Evolutionary conservation across 2,113 vertebrate species (phyloP), one percentile per base, ranked within the genome.

Genomic region (Hirundichthys speculiger): DNA sequence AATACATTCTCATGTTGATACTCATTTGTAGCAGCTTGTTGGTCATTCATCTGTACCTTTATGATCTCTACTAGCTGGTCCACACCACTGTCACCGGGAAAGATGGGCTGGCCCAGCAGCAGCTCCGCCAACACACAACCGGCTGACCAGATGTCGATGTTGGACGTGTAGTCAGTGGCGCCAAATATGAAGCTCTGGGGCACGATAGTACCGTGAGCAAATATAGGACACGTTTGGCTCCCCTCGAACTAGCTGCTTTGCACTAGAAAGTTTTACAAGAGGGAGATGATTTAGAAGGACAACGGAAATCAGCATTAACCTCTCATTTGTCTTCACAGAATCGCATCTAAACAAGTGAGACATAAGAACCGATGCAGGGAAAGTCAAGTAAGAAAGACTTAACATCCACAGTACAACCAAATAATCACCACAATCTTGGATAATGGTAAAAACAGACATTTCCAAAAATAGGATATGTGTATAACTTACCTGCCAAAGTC

Each of bases 171-270:
- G 88, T 97, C 95, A 0, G 96, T 97, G 89, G 95, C 96, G 79
- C 96, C 95, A 13, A 96, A 96, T 89, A 97, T 96, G 83, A n/a
- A 97, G 95, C 90, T 97, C 96, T 0, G 96, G 96, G 59, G 96
- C 96, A 15, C 96, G 94, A 87, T 97, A 96, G 87, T 96, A 97
- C 82, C 95, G 94, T n/a, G 96, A 97, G 79, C 95, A 96, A 90
- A 97, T 96, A 88, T 96, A 96, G 72, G 95, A 97, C 63, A 97
- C 95, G 1, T 97, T 97, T n/a, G 96, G 96, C 82, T 96, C 96
- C 1, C 96, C 96, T 2, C 94, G 93, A 55, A 97, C 93, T 80
- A 96, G 75, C 88, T 97, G 95, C 90, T 97, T 97, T 15, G 96
- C 96, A 73, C 96, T 97, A 80, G 30, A 79, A 64, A 24, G 41